Evolutionary conservation across 2,113 vertebrate species (phyloP).

Genomic region (Lepisosteus osseus): DNA sequence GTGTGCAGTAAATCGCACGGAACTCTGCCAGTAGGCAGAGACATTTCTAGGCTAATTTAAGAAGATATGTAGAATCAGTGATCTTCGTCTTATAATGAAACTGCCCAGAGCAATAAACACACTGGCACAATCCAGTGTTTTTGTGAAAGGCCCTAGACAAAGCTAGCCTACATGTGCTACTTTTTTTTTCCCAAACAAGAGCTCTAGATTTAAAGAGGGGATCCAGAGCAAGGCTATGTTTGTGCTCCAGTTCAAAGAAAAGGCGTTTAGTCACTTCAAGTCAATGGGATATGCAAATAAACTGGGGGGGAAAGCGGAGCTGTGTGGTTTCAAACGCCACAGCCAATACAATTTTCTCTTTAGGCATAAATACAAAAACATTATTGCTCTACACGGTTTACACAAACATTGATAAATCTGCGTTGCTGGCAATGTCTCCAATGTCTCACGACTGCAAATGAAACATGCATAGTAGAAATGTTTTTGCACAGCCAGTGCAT

Average conservation of each 20-base stretch:
- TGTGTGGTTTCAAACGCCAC: constrained; percentile 22
- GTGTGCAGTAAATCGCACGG: constrained; percentile 38
- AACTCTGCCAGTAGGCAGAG: constrained; percentile 51
- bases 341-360: constrained; percentile 26
- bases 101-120: constrained; percentile 40
- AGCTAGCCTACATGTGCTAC: constrained; percentile 34
- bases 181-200: constrained; percentile 52
- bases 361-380: constrained; percentile 32
- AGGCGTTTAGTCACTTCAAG: background rate
- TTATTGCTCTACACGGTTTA: constrained; percentile 52
- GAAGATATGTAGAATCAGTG: constrained; percentile 59
- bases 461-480: constrained; percentile 44
- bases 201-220: too few relatives aligned
- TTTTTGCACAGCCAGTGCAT: constrained; percentile 36
- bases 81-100: constrained; percentile 57
- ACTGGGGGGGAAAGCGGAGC: constrained; percentile 18
- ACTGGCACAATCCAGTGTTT: constrained; percentile 37
- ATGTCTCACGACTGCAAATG: constrained; percentile 35
- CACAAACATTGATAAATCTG: constrained; percentile 60
- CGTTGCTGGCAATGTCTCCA: constrained; percentile 45
- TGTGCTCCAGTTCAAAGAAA: background rate
- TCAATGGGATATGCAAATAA: constrained; percentile 13
- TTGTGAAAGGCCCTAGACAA: constrained; percentile 29
- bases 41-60: constrained; percentile 58
- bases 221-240: too few relatives aligned